A percentile compares a stretch with the other conserved stretches of the same genome.
Conservation (phyloP, 1,140 invertebrate species). For the Solenopsis invicta region DNA sequence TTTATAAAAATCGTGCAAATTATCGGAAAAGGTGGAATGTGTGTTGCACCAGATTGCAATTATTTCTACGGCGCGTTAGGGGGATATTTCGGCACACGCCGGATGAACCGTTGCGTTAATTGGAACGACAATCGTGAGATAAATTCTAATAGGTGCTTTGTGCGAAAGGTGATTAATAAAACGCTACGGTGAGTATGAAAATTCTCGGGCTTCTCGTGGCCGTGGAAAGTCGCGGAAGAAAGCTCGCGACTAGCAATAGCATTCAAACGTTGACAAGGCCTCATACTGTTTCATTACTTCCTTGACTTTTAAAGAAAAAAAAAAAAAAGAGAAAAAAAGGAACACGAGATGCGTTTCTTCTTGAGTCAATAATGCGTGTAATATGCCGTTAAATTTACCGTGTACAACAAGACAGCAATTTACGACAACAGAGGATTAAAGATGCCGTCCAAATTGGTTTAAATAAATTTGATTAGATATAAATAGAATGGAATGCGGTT, state of each 20-base stretch:
- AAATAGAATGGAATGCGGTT: background rate
- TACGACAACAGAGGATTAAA: background rate
- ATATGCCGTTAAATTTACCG: background rate
- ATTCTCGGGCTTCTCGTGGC: background rate
- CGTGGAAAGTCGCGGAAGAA: slow-evolving; percentile 67
- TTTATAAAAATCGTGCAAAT: slow-evolving; percentile 23
- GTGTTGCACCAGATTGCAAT: background rate
- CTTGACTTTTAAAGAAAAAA: slow-evolving; percentile 22
- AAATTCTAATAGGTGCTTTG: background rate
- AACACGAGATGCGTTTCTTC: background rate
- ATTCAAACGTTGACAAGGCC: slow-evolving; percentile 52
- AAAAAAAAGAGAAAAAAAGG: slow-evolving; percentile 12
- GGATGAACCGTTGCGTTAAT: background rate
- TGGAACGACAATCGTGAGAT: background rate
- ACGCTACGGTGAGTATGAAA: background rate
- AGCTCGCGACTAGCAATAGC: slow-evolving; percentile 58
- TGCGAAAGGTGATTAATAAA: slow-evolving; percentile 47
- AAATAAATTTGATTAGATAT: background rate
- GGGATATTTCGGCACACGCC: background rate
- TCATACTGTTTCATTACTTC: slow-evolving; percentile 53
- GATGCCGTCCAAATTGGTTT: background rate
- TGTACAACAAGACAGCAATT: background rate
- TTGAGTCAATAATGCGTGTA: background rate
- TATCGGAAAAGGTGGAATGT: background rate
- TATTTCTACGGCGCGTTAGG: background rate